phyloP scores from a whole-genome alignment of 1,140 invertebrate genomes.

The Phenacoccus solenopsis region DNA sequence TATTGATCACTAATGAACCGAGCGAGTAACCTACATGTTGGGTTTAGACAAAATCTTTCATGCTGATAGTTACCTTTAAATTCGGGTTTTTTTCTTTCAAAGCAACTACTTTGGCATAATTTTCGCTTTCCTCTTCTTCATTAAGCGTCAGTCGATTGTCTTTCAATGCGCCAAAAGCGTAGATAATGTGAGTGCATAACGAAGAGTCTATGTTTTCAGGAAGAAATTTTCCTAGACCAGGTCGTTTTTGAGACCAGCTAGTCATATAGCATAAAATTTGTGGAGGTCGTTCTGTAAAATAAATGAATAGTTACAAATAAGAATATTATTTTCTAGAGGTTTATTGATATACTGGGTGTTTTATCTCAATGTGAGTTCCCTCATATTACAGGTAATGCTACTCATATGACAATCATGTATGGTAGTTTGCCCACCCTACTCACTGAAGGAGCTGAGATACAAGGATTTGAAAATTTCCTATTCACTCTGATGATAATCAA shows the following conservation, averaged over 20 bases:
- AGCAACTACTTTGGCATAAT: slow-evolving; percentile 68
- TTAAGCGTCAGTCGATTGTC: slow-evolving; percentile 65
- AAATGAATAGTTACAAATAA: neutral
- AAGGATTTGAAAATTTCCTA: too few species aligned
- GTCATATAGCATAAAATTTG: slow-evolving; percentile 88
- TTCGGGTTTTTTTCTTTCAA: slow-evolving; percentile 80
- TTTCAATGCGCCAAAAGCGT: slow-evolving; percentile 80
- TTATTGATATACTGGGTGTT: too few species aligned
- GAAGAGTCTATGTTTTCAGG: slow-evolving; percentile 75
- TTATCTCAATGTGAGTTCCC: too few species aligned
- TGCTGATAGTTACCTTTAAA: slow-evolving; percentile 49
- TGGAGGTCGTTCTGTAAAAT: slow-evolving; percentile 51
- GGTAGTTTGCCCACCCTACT: too few species aligned
- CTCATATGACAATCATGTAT: too few species aligned
- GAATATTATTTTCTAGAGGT: neutral
- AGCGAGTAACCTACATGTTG: too few species aligned
- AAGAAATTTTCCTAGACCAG: slow-evolving; percentile 69
- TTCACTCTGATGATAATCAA: too few species aligned
- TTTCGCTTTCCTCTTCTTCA: slow-evolving; percentile 57
- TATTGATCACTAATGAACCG: too few species aligned
- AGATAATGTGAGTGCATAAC: slow-evolving; percentile 86
- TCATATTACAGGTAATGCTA: too few species aligned
- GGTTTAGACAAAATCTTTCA: too few species aligned
- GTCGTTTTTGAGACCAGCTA: slow-evolving; percentile 83
- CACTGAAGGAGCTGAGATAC: too few species aligned